Evolutionary conservation across 2,797 vertebrate genomes (phyloP), one percentile per base, ranked within the genome.

Genomic region (Rhabdophis nuchalis): DNA sequence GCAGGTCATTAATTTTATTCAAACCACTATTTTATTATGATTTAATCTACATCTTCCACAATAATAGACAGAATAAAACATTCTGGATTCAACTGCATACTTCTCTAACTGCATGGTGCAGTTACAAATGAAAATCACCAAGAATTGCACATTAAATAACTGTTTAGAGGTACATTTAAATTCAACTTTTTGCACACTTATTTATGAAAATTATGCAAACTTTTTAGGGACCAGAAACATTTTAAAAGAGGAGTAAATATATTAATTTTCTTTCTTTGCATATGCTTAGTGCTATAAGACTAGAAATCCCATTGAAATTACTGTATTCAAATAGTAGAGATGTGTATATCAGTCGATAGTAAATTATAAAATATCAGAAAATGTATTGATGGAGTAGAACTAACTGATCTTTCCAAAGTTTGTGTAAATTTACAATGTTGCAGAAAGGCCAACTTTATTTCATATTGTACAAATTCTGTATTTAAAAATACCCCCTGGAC

Each of bases 401-500:
- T 25, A 13, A 13, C 25, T 89, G 5, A n/a, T 0, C 56, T 36
- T 52, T 93, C 92, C 93, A 85, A 89, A 88, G 4, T 27, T 91
- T 91, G 16, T 58, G 56, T 89, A 87, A 86, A 89, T 41, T 92
- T 82, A 29, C 14, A 12, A 0, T 20, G 4, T 0, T n/a, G 27
- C 25, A 85, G 56, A 94, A 23, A 57, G 41, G 0, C 57, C 53
- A 94, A 93, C 14, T 1, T 9, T 52, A 20, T 46, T 88, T 77
- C 86, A 57, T 53, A 85, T 27, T 1, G 86, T 90, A 56, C 0
- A 86, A 72, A 93, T 93, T 92, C 87, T 89, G 52, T 85, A 90
- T 41, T 87, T 91, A 91, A 86, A 92, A 88, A 92, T 93, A 56
- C 0, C 86, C 32, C 89, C 92, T 92, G 58, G 92, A 72, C 93